Evolutionary conservation across 1,140 invertebrate genomes (phyloP).

Genomic region (Nephila pilipes): DNA sequence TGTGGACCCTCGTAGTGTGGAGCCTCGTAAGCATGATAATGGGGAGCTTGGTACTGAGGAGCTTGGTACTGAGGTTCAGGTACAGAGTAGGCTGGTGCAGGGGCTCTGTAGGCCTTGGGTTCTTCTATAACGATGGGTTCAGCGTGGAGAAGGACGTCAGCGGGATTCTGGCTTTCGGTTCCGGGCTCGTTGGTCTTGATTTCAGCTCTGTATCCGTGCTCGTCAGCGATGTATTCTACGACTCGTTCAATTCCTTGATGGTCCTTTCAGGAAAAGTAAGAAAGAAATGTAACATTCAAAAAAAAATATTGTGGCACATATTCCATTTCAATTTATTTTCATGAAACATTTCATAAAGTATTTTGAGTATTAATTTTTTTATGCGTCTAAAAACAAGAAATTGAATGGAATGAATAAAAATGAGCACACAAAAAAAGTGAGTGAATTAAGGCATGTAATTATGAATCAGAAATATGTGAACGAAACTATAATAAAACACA

Average conservation of each 20-base stretch:
- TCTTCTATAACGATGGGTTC: conserved; percentile 59
- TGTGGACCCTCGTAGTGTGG: background rate
- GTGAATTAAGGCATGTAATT: no score
- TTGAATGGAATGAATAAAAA: no score
- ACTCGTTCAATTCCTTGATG: conserved; percentile 76
- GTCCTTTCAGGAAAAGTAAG: background rate
- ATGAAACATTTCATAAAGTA: no score
- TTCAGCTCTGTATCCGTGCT: conserved; percentile 76
- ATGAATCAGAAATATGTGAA: no score
- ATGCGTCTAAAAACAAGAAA: no score
- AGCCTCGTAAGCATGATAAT: background rate
- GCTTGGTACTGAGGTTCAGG: conserved; percentile 47
- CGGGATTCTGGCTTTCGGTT: conserved; percentile 74
- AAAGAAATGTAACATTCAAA: no score
- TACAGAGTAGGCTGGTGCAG: conserved; percentile 28
- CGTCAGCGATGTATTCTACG: conserved; percentile 77
- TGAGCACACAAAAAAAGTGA: no score
- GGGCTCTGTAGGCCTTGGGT: no score
- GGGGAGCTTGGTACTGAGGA: background rate
- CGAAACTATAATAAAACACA: no score
- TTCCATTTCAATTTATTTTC: no score
- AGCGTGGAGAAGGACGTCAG: conserved; percentile 58
- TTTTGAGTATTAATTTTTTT: no score
- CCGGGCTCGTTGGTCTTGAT: conserved; percentile 78
- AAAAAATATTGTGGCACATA: no score